Base-by-base conservation (phyloP, 2,797 vertebrate genomes). In the Platyrinchus mystaceus region DNA sequence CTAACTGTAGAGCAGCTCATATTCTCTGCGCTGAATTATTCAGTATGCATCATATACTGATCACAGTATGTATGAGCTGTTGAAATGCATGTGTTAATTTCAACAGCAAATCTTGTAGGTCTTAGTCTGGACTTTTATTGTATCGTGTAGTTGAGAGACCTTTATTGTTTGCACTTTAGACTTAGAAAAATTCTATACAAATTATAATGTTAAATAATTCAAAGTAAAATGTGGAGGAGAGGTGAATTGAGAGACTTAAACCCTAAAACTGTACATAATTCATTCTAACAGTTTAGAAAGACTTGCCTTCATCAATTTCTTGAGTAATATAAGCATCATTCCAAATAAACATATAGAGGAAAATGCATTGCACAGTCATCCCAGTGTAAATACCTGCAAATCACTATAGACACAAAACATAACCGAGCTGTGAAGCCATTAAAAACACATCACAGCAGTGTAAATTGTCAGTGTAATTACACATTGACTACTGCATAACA, bases 381-480 rank as follows among this genome's bases (percentile, higher is more conserved):
- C 96, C 73, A 90, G 91, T 85, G 75, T 88, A 92, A 96, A 80
- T 80, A 95, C 94, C 91, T 87, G 97, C 89, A 92, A 69, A 85
- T 83, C 44, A 43, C 66, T 77, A n/a, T 95, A 96, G 93, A 94
- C 90, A 89, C 84, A 91, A 97, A 95, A 93, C 75, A 96, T 95
- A 97, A 95, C 96, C 49, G 44, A 96, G 66, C 69, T 96, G 93
- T 79, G 94, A 96, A 95, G 87, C 85, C 90, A 74, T 96, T 95
- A 97, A 95, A 78, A 96, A 85, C 75, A 95, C 94, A 78, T 67
- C 82, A 94, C 84, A 95, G 78, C 93, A 95, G 92, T 92, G 93
- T 73, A 96, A 97, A 97, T 94, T 97, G 95, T 96, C 97, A 96
- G 50, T 97, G 95, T 94, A 93, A 97, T 97, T 97, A 96, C 93